Evolutionary conservation across 2,888 invertebrate species (phyloP).

Genomic region (Drepana falcataria): DNA sequence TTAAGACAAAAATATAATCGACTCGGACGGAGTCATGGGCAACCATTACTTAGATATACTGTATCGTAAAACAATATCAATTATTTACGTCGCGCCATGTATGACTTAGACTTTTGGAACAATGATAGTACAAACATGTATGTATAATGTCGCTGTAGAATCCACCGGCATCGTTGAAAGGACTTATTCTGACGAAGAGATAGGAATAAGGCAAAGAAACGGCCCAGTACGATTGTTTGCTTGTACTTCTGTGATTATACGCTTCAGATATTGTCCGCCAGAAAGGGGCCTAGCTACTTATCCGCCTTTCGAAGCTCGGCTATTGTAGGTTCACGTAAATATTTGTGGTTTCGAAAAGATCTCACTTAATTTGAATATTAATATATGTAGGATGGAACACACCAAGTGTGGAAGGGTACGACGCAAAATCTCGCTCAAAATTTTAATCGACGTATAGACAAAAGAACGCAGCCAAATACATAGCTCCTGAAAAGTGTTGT

Average conservation of each 20-base stretch:
- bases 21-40: too few relatives aligned
- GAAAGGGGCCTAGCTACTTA: background rate
- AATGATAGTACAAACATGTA: background rate
- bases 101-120: background rate
- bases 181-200: constrained; percentile 16
- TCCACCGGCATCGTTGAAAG: constrained; percentile 13
- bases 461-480: too few relatives aligned
- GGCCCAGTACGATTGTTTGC: background rate
- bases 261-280: background rate
- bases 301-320: background rate
- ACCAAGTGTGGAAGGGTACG: too few relatives aligned
- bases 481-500: too few relatives aligned
- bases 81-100: background rate
- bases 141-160: constrained; percentile 1
- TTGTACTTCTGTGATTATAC: background rate
- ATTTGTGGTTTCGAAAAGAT: too few relatives aligned
- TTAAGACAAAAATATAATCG: too few relatives aligned
- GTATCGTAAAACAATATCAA: background rate
- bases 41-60: too few relatives aligned
- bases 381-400: too few relatives aligned
- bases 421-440: too few relatives aligned
- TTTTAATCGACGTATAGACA: too few relatives aligned
- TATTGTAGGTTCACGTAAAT: too few relatives aligned
- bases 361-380: too few relatives aligned
- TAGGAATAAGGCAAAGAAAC: constrained; percentile 12